phyloP scores from a whole-genome alignment of 2,113 vertebrate species.

The Albula glossodonta region DNA sequence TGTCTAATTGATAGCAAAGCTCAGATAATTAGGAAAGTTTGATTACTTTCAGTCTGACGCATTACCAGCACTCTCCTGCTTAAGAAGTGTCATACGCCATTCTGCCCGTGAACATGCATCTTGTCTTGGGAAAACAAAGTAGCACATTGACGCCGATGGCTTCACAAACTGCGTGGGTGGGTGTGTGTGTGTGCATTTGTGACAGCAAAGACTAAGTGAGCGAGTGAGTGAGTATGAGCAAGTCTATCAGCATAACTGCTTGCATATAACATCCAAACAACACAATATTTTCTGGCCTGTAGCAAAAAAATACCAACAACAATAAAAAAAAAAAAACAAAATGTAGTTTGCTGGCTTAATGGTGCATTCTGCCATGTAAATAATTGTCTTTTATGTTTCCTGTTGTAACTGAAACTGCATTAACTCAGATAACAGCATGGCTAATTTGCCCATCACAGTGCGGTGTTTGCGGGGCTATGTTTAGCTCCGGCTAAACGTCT shows the following conservation, averaged over 20 bases:
- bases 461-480: not conserved
- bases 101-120: not conserved
- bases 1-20: not conserved
- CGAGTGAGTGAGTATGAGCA: not conserved
- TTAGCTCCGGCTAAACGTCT: no score
- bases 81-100: not conserved
- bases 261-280: not conserved
- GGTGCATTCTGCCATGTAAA: not conserved
- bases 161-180: not conserved
- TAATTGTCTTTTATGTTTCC: not conserved
- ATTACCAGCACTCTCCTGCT: not conserved
- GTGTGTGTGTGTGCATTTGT: not conserved
- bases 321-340: not conserved
- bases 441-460: not conserved
- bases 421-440: not conserved
- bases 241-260: not conserved
- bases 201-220: not conserved
- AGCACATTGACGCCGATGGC: not conserved
- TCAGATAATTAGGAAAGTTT: not conserved
- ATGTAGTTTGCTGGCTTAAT: not conserved
- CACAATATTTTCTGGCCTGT: not conserved
- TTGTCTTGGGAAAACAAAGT: not conserved
- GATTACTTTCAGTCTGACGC: not conserved
- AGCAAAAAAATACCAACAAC: no score
- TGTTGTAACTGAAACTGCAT: no score